Base-by-base conservation (phyloP, 2,888 invertebrate species). In the Luperina nickerlii region DNA sequence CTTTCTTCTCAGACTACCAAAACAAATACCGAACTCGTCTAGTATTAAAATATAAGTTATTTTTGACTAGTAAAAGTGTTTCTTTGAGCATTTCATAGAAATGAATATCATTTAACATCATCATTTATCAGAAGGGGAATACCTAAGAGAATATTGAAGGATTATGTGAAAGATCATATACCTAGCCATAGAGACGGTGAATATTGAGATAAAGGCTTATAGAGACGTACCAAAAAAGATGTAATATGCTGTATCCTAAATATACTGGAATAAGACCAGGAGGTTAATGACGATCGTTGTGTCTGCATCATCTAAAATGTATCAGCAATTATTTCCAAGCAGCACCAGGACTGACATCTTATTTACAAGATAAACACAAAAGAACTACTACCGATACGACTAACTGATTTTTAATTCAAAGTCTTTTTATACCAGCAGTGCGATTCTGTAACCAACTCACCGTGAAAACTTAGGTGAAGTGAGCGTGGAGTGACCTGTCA, bases 371-470 rank as follows among this genome's bases (percentile, higher is more conserved):
- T 27, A 20, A 60, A 60, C 48, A 60, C 27, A 73, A 38, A 54
- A 63, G 51, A 82, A 45, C 45, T 82, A 18, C 27, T 32, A 57
- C 27, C 27, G 15, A 48, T 57, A 24, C 62, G 24, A 18, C 13
- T 48, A 24, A 67, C 57, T 45, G 38, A 67, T 27, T 42, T 27
- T n/a, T 20, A 51, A 79, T 73, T 70, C 27, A 15, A 60, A 82
- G 75, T 32, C 24, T 67, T 69, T 82, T 84, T 74, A 71, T 79
- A 42, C 1, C 20, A 18, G n/a, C n/a, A n/a, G n/a, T n/a, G n/a
- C n/a, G n/a, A n/a, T n/a, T n/a, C n/a, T n/a, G n/a, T n/a, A n/a
- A n/a, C n/a, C n/a, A n/a, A n/a, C n/a, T n/a, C n/a, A n/a, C n/a
- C n/a, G n/a, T n/a, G n/a, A n/a, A n/a, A n/a, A n/a, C n/a, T n/a